These are phyloP conservation scores for Proctacanthus coquilletti DNA, from an alignment of 1,140 invertebrate genomes.

Conservation along the genomic window DNA sequence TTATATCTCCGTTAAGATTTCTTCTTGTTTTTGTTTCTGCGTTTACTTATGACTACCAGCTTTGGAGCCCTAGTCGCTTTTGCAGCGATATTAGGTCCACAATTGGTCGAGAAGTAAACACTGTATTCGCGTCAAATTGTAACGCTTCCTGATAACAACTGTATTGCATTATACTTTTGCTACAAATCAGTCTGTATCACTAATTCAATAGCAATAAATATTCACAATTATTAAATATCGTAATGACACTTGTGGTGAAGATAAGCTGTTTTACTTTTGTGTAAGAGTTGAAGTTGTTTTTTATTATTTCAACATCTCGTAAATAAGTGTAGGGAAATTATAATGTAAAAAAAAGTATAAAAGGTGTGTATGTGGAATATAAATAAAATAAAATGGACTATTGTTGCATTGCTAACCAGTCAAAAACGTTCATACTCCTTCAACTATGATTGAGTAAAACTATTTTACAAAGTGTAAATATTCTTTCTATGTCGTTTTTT, in stretches of 20 bases:
- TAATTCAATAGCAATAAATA: neutral
- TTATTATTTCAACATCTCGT: slow-evolving; percentile 4
- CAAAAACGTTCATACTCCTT: slow-evolving; percentile 30
- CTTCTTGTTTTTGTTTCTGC: slow-evolving; percentile 10
- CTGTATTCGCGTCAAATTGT: too few relatives aligned
- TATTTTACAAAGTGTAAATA: slow-evolving; percentile 4
- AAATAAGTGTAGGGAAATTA: slow-evolving; percentile 9
- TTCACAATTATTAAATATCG: neutral
- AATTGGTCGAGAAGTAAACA: too few relatives aligned
- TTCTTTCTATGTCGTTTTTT: slow-evolving; percentile 11
- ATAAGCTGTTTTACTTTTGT: slow-evolving; percentile 3
- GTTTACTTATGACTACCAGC: neutral
- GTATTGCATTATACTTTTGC: neutral
- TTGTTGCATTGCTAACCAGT: slow-evolving; percentile 15
- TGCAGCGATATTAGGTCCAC: too few relatives aligned
- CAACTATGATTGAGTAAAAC: slow-evolving; percentile 1
- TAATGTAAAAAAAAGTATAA: neutral
- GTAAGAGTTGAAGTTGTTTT: slow-evolving; percentile 1
- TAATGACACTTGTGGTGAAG: slow-evolving; percentile 11
- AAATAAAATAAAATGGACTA: slow-evolving; percentile 5
- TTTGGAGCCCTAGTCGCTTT: too few relatives aligned
- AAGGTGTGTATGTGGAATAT: too few relatives aligned
- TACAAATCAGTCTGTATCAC: neutral
- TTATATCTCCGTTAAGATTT: slow-evolving; percentile 13
- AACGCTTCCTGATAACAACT: too few relatives aligned